Conservation (phyloP, 2,797 vertebrate species). For the Paedocypris micromegethes region DNA sequence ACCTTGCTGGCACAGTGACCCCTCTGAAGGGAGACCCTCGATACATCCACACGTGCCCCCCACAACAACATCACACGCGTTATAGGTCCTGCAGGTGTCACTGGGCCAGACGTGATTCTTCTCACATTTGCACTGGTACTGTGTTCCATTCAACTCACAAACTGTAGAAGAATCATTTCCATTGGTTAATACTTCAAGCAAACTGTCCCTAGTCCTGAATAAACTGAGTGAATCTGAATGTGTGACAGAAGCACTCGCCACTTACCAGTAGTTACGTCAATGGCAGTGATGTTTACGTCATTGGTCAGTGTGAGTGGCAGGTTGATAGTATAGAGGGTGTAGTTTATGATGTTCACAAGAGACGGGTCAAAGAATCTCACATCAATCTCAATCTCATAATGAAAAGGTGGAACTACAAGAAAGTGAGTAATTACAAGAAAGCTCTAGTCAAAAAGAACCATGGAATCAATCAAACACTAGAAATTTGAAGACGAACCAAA, state of each 20-base stretch:
- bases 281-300: slow-evolving; percentile 30
- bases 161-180: background rate
- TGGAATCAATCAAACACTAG: no score
- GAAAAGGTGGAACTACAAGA: background rate
- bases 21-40: slow-evolving; percentile 51
- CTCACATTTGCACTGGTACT: slow-evolving; percentile 33
- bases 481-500: no score
- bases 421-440: background rate
- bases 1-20: slow-evolving; percentile 39
- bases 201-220: background rate
- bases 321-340: slow-evolving; percentile 4
- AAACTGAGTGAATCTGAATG: background rate
- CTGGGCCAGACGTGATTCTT: slow-evolving; percentile 26
- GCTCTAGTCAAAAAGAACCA: slow-evolving; percentile 20
- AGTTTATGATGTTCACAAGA: slow-evolving; percentile 20
- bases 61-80: slow-evolving; percentile 39
- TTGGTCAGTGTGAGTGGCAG: slow-evolving; percentile 34
- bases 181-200: background rate
- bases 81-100: slow-evolving; percentile 37
- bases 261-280: slow-evolving; percentile 48
- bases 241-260: background rate
- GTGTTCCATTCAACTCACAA: slow-evolving; percentile 22
- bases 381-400: slow-evolving; percentile 20
- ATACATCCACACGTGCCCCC: slow-evolving; percentile 56
- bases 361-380: slow-evolving; percentile 35